Conservation (phyloP, 2,888 invertebrate genomes). For the Lacanobia oleracea region DNA sequence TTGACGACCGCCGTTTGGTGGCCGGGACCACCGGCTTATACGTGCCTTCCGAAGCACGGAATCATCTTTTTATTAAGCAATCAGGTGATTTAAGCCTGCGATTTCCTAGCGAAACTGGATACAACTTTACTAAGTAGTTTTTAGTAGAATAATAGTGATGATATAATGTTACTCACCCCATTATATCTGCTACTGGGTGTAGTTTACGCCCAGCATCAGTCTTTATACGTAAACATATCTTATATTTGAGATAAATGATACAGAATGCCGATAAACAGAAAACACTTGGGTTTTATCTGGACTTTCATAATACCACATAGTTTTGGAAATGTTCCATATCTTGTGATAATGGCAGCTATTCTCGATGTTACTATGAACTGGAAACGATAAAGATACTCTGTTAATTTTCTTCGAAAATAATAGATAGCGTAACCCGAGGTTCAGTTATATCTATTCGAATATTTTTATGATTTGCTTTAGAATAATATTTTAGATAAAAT, state of each 20-base stretch:
- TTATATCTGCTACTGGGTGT: conserved; percentile 27
- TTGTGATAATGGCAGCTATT: conserved; percentile 9
- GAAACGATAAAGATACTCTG: background rate
- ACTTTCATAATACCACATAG: conserved; percentile 31
- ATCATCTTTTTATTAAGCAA: too few relatives aligned
- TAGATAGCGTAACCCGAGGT: background rate
- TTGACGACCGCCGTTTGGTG: too few relatives aligned
- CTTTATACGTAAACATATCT: conserved; percentile 63
- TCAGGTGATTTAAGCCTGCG: too few relatives aligned
- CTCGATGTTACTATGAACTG: background rate
- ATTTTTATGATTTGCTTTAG: background rate
- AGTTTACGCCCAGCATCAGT: background rate
- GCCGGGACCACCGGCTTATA: too few relatives aligned
- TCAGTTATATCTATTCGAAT: background rate
- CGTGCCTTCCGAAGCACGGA: too few relatives aligned
- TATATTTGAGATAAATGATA: conserved; percentile 62
- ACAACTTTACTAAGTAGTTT: too few relatives aligned
- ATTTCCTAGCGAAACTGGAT: too few relatives aligned
- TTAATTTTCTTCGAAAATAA: background rate
- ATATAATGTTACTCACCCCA: conserved; percentile 51
- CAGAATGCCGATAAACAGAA: conserved; percentile 38
- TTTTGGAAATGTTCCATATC: conserved; percentile 11
- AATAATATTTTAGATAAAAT: background rate
- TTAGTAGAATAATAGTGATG: background rate
- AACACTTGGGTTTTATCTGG: conserved; percentile 53